Evolutionary conservation across 1,140 invertebrate species (phyloP).

Genomic region (Bombyx mori): DNA sequence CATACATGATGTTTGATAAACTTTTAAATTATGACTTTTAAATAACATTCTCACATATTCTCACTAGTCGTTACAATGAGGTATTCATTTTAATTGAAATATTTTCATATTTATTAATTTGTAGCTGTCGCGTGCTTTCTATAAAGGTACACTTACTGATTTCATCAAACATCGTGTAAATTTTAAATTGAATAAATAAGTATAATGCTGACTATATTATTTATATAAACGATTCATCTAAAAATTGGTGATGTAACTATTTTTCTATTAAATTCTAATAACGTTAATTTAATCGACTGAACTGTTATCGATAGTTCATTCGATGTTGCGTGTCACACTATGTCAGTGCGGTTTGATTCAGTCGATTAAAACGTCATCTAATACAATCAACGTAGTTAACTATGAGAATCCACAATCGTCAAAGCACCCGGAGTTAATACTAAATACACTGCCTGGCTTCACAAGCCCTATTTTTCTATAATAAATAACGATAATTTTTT

Average conservation of each 20-base stretch:
- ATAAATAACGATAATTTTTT: conserved; percentile 41
- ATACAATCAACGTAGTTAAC: conserved; percentile 57
- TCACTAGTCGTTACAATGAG: conserved; percentile 40
- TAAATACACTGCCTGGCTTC: conserved; percentile 64
- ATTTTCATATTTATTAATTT: conserved; percentile 20
- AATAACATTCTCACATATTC: conserved; percentile 13
- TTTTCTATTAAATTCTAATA: conserved; percentile 59
- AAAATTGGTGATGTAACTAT: conserved; percentile 44
- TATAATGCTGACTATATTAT: conserved; percentile 35
- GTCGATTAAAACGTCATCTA: conserved; percentile 48
- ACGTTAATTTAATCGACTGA: conserved; percentile 46
- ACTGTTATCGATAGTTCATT: conserved; percentile 3
- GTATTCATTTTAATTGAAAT: conserved; percentile 39
- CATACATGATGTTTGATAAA: conserved; percentile 58
- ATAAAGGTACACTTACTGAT: neutral
- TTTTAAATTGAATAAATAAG: conserved; percentile 23
- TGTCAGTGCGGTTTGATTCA: conserved; percentile 19
- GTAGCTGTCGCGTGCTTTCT: neutral
- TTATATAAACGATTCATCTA: conserved; percentile 29
- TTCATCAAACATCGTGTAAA: conserved; percentile 56
- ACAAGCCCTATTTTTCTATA: conserved; percentile 46
- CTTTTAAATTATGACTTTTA: conserved; percentile 22
- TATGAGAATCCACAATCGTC: conserved; percentile 69
- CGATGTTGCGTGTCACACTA: neutral
- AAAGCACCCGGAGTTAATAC: conserved; percentile 68